Conservation (phyloP, 2,113 vertebrate species). For the Aegithalos caudatus region DNA sequence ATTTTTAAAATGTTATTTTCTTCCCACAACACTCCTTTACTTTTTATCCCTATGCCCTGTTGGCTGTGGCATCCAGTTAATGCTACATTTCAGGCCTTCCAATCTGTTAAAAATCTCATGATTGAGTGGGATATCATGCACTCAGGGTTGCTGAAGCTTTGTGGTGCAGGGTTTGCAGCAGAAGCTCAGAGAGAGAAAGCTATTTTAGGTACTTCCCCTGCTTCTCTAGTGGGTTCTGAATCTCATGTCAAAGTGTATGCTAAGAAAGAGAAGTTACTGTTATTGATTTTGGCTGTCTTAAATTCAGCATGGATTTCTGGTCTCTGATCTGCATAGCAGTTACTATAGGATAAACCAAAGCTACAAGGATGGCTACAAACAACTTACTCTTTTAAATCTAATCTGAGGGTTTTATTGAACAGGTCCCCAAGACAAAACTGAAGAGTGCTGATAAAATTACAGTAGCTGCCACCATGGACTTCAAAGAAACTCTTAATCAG, state of each 20-base stretch:
- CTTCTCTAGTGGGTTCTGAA: background rate
- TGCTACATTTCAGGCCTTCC: background rate
- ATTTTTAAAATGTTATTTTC: too few relatives aligned
- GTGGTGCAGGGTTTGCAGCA: background rate
- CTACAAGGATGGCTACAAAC: background rate
- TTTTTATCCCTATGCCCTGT: background rate
- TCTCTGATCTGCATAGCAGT: background rate
- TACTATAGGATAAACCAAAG: background rate
- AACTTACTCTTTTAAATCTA: background rate
- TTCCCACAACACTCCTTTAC: background rate
- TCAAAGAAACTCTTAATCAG: background rate
- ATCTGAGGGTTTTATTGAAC: background rate
- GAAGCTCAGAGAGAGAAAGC: background rate
- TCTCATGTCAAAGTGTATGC: background rate
- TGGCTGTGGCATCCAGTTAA: background rate
- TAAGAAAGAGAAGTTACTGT: background rate
- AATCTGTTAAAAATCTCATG: background rate
- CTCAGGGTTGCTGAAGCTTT: background rate
- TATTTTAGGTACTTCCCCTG: background rate
- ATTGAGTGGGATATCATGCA: background rate
- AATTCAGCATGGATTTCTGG: background rate
- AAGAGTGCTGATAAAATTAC: background rate
- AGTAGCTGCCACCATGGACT: background rate
- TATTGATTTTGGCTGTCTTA: background rate
- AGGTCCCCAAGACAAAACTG: background rate